Evolutionary conservation across 2,797 vertebrate genomes (phyloP).

Genomic region (Tarsius wallacei): DNA sequence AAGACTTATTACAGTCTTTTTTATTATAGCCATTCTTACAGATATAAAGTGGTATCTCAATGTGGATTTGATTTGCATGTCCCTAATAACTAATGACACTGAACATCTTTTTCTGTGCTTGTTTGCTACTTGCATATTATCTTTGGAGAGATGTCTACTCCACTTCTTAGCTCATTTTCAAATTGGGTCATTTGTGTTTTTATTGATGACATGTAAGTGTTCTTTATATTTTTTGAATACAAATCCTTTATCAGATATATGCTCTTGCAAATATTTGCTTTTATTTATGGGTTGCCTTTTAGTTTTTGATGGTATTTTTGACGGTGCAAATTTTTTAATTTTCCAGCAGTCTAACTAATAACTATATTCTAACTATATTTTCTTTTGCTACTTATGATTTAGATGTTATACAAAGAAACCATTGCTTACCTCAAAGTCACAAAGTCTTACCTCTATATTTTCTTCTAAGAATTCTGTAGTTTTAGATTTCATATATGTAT

Average conservation of each 20-base stretch:
- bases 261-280: background rate
- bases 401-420: background rate
- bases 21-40: background rate
- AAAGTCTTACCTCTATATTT: background rate
- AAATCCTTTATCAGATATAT: background rate
- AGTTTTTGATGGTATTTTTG: background rate
- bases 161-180: background rate
- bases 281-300: background rate
- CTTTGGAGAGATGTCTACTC: slow-evolving; percentile 14
- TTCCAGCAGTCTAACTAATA: background rate
- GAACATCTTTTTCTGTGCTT: background rate
- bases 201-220: background rate
- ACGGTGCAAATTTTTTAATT: background rate
- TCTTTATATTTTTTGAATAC: background rate
- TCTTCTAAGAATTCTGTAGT: slow-evolving; percentile 16
- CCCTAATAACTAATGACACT: background rate
- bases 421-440: background rate
- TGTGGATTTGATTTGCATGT: background rate
- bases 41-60: background rate
- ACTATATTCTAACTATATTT: background rate
- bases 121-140: background rate
- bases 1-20: background rate
- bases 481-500: background rate
- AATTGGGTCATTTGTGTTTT: background rate
- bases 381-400: background rate